Base-by-base conservation (phyloP, 2,888 invertebrate genomes). In the Acanthacorydalis orientalis region DNA sequence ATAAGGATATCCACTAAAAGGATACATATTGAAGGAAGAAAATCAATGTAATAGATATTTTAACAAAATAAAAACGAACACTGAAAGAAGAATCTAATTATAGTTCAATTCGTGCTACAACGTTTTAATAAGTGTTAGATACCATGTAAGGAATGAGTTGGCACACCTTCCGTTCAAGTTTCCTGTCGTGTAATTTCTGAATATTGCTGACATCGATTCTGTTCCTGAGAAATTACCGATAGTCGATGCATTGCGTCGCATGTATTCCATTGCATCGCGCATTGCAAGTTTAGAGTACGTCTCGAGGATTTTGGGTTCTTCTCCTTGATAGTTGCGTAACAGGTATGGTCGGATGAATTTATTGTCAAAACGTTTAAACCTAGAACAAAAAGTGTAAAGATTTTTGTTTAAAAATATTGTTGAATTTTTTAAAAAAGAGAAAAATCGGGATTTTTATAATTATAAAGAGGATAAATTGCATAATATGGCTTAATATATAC, bases 321-420 rank as follows among this genome's bases (percentile, higher is more conserved):
- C 83, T 51, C 89, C 88, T 74, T 83, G 83, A 61, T 84, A 79
- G 65, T 91, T 84, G 56, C 90, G 76, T 53, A 91, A 73, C 56
- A 95, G 68, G 60, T 86, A 79, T 16, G 92, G 93, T 53, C 92
- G 78, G 57, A 96, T 84, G 66, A 90, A 95, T 61, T 84, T 81
- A 68, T 89, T 91, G 68, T 95, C 93, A 66, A 92, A 91, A 56
- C 90, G 77, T 65, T 93, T 92, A 67, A 93, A 95, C 64, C 83
- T 83, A 59, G 31, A 59, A 59, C 43, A 50, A 47, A 43, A 49
- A 47, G 15, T 6, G 43, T 15, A n/a, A 14, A 15, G 8, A 23
- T 33, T 43, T 14, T 32, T 49, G 38, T 44, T n/a, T n/a, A n/a
- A n/a, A n/a, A n/a, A n/a, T n/a, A n/a, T n/a, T n/a, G n/a, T n/a